Evolutionary conservation across 2,797 vertebrate genomes (phyloP).

Genomic region (Chelidonichthys spinosus): DNA sequence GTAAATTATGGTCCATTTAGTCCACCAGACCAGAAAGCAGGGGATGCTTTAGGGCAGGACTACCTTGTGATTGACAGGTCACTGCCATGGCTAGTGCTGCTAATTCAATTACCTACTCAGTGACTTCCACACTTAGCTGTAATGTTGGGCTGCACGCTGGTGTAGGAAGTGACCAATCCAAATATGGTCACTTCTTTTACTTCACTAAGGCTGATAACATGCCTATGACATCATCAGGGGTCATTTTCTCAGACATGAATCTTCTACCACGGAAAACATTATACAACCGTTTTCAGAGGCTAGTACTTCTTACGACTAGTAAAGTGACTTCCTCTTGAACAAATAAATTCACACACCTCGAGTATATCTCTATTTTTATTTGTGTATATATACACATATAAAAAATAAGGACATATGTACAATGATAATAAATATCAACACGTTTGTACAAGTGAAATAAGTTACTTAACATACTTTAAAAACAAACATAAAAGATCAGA

Average conservation of each 20-base stretch:
- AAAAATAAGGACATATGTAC: slow-evolving; percentile 91
- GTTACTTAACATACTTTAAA: slow-evolving; percentile 86
- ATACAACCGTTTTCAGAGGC: background rate
- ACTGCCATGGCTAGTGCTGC: no score
- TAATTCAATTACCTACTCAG: no score
- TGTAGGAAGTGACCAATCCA: no score
- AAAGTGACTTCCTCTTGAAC: slow-evolving; percentile 2
- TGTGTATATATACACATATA: slow-evolving; percentile 89
- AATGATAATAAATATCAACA: slow-evolving; percentile 90
- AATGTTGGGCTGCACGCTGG: no score
- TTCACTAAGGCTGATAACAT: background rate
- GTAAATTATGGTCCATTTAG: no score
- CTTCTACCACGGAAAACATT: background rate
- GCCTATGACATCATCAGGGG: background rate
- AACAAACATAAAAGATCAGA: slow-evolving; percentile 74
- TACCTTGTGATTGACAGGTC: no score
- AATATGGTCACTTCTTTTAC: no score
- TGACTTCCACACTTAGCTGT: no score
- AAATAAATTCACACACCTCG: slow-evolving; percentile 47
- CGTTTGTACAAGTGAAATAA: slow-evolving; percentile 90
- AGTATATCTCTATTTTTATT: slow-evolving; percentile 87
- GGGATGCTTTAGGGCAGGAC: no score
- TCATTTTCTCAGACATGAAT: slow-evolving; percentile 3
- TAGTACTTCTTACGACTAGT: background rate
- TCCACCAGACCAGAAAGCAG: no score